Conservation (phyloP, 2,113 vertebrate species). For the Sorex fumeus region DNA sequence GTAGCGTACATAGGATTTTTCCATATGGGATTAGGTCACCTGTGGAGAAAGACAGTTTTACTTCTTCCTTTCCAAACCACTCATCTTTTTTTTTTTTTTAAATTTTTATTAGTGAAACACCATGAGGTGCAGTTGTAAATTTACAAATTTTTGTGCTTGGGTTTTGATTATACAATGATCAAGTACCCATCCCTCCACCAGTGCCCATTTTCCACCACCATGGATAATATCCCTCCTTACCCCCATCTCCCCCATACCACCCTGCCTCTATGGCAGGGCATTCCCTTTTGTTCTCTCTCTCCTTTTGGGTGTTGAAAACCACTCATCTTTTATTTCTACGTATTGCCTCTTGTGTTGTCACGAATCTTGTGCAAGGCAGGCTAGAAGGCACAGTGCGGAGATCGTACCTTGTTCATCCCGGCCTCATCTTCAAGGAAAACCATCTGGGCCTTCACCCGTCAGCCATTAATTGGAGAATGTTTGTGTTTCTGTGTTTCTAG, state of each 20-base stretch:
- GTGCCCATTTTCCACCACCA: no score
- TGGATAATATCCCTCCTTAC: no score
- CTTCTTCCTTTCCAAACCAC: neutral
- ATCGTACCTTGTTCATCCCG: neutral
- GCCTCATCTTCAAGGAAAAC: neutral
- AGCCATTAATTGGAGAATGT: neutral
- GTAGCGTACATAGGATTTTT: neutral
- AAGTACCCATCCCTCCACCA: no score
- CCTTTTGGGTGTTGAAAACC: no score
- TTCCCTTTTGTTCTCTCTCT: no score
- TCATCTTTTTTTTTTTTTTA: neutral
- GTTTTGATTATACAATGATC: no score
- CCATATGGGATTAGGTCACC: neutral
- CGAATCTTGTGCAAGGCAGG: neutral
- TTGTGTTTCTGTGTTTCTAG: neutral
- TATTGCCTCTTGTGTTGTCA: neutral
- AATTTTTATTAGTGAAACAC: no score
- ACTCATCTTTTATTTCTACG: neutral
- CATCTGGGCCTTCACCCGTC: neutral
- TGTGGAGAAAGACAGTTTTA: neutral
- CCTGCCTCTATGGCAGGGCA: no score
- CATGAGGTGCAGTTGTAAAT: no score
- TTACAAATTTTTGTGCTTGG: no score
- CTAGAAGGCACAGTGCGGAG: neutral
- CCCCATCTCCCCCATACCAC: no score